Evolutionary conservation across 2,113 vertebrate genomes (phyloP).

Genomic region (Crotalus horridus): DNA sequence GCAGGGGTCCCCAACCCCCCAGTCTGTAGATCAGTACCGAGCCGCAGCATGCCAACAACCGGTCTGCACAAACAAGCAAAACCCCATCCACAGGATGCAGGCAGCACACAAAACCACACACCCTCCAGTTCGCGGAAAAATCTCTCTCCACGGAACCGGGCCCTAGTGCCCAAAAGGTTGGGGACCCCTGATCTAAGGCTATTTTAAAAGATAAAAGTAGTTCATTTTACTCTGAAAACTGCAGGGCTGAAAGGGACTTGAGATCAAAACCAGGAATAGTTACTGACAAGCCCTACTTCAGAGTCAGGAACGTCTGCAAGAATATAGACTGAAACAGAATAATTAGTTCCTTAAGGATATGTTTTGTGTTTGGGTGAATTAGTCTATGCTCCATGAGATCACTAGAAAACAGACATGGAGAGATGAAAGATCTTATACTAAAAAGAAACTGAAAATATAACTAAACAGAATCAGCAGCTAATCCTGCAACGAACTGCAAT

Average conservation of each 20-base stretch:
- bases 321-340: not conserved
- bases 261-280: not conserved
- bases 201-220: not conserved
- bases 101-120: too few relatives aligned
- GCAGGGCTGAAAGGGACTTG: not conserved
- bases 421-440: not conserved
- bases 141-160: too few relatives aligned
- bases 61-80: too few relatives aligned
- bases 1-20: too few relatives aligned
- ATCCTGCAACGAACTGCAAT: not conserved
- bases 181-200: not conserved
- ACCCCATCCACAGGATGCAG: too few relatives aligned
- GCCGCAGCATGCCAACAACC: too few relatives aligned
- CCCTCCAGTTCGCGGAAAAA: too few relatives aligned
- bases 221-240: not conserved
- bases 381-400: not conserved
- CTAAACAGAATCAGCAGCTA: not conserved
- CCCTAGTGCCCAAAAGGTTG: too few relatives aligned
- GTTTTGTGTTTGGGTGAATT: not conserved
- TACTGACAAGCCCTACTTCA: not conserved
- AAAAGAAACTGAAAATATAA: not conserved
- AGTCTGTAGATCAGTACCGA: too few relatives aligned
- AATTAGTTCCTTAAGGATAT: not conserved
- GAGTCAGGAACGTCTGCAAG: not conserved
- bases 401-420: not conserved